Conservation (phyloP, 1,140 invertebrate species). For the Bicyclus anynana region DNA sequence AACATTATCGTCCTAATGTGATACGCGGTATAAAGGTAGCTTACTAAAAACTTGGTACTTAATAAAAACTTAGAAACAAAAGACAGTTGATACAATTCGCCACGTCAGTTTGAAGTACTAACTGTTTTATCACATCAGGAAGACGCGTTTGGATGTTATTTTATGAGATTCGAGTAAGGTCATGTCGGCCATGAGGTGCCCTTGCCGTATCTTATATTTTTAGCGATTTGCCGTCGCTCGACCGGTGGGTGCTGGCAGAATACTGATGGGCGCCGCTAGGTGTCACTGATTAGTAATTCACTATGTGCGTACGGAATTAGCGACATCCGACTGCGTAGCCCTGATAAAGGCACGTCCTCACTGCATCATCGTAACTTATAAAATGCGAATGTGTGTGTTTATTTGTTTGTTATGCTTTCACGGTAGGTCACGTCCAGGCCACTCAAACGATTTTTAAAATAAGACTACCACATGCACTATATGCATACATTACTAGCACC, state of each 20-base stretch:
- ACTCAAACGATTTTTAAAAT: no score
- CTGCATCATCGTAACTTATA: background rate
- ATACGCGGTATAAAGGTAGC: no score
- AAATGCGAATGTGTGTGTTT: no score
- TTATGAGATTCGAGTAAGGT: constrained; percentile 60
- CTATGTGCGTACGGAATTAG: constrained; percentile 65
- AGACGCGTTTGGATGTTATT: constrained; percentile 44
- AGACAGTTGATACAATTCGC: no score
- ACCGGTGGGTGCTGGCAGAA: constrained; percentile 40
- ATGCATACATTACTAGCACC: no score
- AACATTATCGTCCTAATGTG: no score
- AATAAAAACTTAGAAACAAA: no score
- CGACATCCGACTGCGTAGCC: constrained; percentile 59
- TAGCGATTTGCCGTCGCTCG: constrained; percentile 62
- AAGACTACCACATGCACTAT: no score
- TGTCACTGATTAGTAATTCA: constrained; percentile 57
- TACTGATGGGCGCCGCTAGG: constrained; percentile 52
- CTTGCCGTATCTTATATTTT: constrained; percentile 68
- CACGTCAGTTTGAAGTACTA: no score
- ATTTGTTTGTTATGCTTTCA: no score
- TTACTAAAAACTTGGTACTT: no score
- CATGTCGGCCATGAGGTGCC: constrained; percentile 62
- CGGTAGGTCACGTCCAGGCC: no score
- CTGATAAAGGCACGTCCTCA: constrained; percentile 17
- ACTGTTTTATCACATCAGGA: constrained; percentile 39